Evolutionary conservation across 2,113 vertebrate species (phyloP).

Genomic region (Ceuthmochares aereus): DNA sequence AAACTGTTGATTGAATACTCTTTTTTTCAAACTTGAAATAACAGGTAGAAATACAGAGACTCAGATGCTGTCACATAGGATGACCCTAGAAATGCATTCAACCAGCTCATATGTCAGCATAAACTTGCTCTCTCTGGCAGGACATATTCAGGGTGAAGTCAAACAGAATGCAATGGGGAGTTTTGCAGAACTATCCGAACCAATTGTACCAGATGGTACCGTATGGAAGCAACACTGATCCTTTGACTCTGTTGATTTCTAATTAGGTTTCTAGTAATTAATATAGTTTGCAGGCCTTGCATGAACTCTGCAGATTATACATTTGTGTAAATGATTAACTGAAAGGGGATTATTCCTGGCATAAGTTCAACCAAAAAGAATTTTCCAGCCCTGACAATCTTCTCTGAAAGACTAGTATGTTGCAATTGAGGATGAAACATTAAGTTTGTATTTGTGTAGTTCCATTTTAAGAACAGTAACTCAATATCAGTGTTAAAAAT

Average conservation of each 20-base stretch:
- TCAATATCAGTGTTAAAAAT: neutral
- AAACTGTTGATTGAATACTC: neutral
- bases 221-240: slow-evolving; percentile 53
- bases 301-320: slow-evolving; percentile 62
- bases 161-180: neutral
- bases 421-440: neutral
- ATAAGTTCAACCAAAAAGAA: slow-evolving; percentile 48
- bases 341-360: slow-evolving; percentile 53
- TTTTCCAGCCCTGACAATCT: slow-evolving; percentile 31
- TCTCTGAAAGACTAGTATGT: neutral
- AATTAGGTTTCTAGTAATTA: slow-evolving; percentile 67
- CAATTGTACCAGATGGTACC: slow-evolving; percentile 58
- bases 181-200: neutral
- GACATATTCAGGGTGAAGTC: neutral
- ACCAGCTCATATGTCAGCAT: neutral
- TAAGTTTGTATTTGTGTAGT: neutral
- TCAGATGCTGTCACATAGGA: neutral
- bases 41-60: neutral
- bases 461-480: neutral
- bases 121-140: neutral
- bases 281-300: slow-evolving; percentile 65
- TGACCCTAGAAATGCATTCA: neutral
- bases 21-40: neutral
- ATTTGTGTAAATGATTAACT: slow-evolving; percentile 65
- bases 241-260: slow-evolving; percentile 55